Conservation (phyloP, 1,140 invertebrate species). For the Phenacoccus solenopsis region DNA sequence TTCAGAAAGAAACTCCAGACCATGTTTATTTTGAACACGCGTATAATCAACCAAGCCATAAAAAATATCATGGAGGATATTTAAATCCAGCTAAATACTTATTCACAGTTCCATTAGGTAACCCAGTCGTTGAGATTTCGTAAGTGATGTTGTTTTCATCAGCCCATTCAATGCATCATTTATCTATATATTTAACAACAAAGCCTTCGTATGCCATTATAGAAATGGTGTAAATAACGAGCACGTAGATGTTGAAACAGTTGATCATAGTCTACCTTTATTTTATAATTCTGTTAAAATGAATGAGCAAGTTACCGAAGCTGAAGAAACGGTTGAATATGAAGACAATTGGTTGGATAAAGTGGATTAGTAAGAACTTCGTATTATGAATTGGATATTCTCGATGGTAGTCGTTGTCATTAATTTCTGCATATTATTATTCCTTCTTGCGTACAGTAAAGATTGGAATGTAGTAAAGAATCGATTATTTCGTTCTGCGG, state of each 20-base stretch:
- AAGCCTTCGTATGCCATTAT: neutral
- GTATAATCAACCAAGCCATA: neutral
- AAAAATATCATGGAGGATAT: neutral
- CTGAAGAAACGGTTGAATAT: neutral
- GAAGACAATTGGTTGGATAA: slow-evolving; percentile 5
- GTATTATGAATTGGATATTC: too few relatives aligned
- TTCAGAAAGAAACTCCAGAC: slow-evolving; percentile 6
- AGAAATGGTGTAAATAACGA: neutral
- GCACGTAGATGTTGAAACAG: neutral
- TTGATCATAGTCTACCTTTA: neutral
- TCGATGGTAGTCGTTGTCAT: too few relatives aligned
- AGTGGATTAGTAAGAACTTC: neutral
- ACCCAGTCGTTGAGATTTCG: neutral
- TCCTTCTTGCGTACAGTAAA: too few relatives aligned
- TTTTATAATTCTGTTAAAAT: neutral
- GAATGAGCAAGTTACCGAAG: neutral
- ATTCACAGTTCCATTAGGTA: neutral
- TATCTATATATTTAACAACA: neutral
- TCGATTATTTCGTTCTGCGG: slow-evolving; percentile 49
- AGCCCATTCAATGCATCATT: neutral
- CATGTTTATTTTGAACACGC: neutral
- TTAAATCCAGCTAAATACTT: neutral
- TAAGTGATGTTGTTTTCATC: neutral
- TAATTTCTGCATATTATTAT: too few relatives aligned
- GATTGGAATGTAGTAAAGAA: slow-evolving; percentile 53